Conservation (phyloP, 2,113 vertebrate species). For the Dryoscopus gambensis region DNA sequence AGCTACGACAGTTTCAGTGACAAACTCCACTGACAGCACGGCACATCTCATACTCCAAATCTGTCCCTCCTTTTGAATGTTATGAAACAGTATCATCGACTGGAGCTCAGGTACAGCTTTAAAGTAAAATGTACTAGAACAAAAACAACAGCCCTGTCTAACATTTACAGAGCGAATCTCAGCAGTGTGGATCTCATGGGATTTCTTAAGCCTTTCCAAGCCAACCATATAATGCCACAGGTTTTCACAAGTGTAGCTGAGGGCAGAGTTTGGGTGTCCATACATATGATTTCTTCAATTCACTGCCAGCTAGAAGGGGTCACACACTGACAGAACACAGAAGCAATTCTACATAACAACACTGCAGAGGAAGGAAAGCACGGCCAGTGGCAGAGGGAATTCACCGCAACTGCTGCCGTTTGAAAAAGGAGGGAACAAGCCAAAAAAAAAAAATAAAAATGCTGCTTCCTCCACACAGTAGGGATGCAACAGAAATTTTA, state of each 20-base stretch:
- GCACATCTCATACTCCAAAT: not conserved
- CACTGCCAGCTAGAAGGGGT: not conserved
- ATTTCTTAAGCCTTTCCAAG: constrained; percentile 6
- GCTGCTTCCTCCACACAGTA: not conserved
- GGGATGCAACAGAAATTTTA: not conserved
- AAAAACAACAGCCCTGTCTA: constrained; percentile 5
- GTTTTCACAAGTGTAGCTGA: not conserved
- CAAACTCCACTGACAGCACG: not conserved
- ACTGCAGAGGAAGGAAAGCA: not conserved
- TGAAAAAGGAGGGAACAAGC: not conserved
- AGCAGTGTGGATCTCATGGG: not conserved
- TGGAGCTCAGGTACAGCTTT: not conserved
- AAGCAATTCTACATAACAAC: not conserved
- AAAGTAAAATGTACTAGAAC: not conserved
- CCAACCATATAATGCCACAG: not conserved
- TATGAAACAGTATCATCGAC: not conserved
- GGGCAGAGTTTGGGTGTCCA: not conserved
- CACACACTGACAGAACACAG: not conserved
- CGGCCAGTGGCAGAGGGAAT: not conserved
- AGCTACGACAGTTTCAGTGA: not conserved
- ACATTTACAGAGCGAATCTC: not conserved
- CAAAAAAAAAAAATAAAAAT: not conserved
- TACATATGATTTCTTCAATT: not conserved
- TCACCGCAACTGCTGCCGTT: not conserved
- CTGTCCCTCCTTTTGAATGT: not conserved